A percentile compares a stretch with the other conserved stretches of the same genome.
These are phyloP conservation scores for Drosophila lacicola DNA, from an alignment of 2,888 invertebrate genomes.

Conservation along the genomic window DNA sequence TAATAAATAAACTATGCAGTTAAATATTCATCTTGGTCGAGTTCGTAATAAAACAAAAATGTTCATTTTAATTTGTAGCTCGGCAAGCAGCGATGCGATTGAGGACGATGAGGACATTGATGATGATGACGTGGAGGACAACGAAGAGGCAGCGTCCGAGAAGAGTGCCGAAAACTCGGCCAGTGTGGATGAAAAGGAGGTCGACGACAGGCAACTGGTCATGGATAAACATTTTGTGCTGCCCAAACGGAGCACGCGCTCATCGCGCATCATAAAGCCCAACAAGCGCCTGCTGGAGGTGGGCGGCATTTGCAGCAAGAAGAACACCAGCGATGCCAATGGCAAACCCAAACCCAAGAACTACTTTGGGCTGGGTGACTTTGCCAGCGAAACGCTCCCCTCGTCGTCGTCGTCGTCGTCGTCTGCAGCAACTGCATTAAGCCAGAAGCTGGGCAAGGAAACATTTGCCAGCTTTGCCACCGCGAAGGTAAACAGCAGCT, in stretches of 20 bases:
- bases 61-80: slow-evolving; percentile 17
- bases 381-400: slow-evolving; percentile 23
- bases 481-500: slow-evolving; percentile 65
- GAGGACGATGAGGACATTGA: slow-evolving; percentile 60
- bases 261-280: slow-evolving; percentile 94
- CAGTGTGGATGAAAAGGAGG: slow-evolving; percentile 41
- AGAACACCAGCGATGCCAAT: slow-evolving; percentile 19
- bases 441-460: slow-evolving; percentile 31
- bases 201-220: slow-evolving; percentile 70
- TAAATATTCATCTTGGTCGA: no score
- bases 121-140: slow-evolving; percentile 45
- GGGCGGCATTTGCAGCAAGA: slow-evolving; percentile 85
- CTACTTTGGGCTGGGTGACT: slow-evolving; percentile 74
- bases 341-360: slow-evolving; percentile 66
- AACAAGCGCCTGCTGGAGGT: slow-evolving; percentile 93
- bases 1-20: no score
- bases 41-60: no score
- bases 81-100: slow-evolving; percentile 50
- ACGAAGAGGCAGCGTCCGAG: slow-evolving; percentile 52
- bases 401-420: slow-evolving; percentile 15
- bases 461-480: slow-evolving; percentile 54
- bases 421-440: slow-evolving; percentile 11
- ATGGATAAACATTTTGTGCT: slow-evolving; percentile 88
- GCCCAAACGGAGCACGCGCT: slow-evolving; percentile 93
- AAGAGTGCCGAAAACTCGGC: slow-evolving; percentile 46